Base-by-base conservation (phyloP, 2,888 invertebrate genomes). In the Chouioia cunea region DNA sequence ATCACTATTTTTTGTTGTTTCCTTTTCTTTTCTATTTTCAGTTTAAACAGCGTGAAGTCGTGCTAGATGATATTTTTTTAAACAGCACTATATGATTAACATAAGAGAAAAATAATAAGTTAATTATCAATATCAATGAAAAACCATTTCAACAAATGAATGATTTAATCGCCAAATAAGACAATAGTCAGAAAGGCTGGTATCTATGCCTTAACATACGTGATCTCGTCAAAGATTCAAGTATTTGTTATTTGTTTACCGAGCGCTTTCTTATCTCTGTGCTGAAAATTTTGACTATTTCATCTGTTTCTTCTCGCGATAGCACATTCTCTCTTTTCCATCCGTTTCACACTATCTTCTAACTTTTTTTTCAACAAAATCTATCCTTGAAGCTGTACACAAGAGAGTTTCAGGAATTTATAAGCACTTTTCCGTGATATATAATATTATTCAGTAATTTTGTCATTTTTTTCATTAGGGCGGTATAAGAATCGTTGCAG, bases 171-270 rank as follows among this genome's bases (percentile, higher is more conserved):
- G n/a, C 36, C 36, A 48, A 20, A 57, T 50, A 46, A 54, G 46
- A 47, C 47, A 69, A 73, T 74, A 73, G 68, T 73, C 75, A 73
- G 74, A 65, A 77, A 67, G 65, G 20, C 12, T 4, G 44, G 43
- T 18, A n/a, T 43, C 2, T 4, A 12, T 60, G 77, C 76, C 79
- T 76, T 79, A 77, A 74, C 73, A 72, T 62, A 62, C 66, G 65
- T 76, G 75, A 77, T 78, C 78, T 79, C 76, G 78, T 75, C 72
- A 74, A 78, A 71, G 78, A 79, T 80, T 80, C 79, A 76, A 75
- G 80, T 79, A 80, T 80, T 80, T 77, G 71, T 73, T 73, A 73
- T 77, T 76, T 77, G 72, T 76, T 76, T 75, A 73, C 71, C 64
- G 56, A 70, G 60, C 70, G 67, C 76, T 75, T 71, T 73, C 58